phyloP scores from a whole-genome alignment of 2,113 vertebrate species.

The Illadopsis cleaveri region DNA sequence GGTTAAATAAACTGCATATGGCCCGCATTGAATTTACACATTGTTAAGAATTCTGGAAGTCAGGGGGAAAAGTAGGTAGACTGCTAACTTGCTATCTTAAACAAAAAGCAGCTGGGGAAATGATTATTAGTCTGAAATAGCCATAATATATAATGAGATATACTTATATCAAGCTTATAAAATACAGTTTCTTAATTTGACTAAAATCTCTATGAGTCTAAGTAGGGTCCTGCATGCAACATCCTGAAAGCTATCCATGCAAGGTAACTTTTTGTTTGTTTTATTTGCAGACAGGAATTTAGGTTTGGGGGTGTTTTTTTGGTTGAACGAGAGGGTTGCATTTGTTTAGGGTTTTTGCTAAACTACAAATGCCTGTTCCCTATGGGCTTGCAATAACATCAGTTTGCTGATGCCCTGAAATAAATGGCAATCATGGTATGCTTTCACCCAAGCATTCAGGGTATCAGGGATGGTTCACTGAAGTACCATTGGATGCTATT shows the following conservation, averaged over 20 bases:
- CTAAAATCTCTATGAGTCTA: neutral
- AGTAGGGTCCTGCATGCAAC: neutral
- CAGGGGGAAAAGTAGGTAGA: constrained; percentile 15
- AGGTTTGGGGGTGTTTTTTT: neutral
- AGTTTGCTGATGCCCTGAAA: constrained; percentile 25
- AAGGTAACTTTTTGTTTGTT: neutral
- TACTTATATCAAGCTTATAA: neutral
- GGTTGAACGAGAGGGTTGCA: rapidly evolving
- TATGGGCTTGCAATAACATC: constrained; percentile 1
- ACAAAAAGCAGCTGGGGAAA: constrained; percentile 16
- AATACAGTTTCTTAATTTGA: neutral
- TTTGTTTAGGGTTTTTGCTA: constrained; percentile 5
- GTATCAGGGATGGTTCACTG: constrained; percentile 46
- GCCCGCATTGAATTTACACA: constrained; percentile 44
- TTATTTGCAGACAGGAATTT: neutral
- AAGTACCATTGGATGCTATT: constrained; percentile 59
- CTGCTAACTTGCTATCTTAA: constrained; percentile 47
- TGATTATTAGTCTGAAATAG: neutral
- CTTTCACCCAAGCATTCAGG: constrained; percentile 49
- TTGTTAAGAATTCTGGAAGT: constrained; percentile 54
- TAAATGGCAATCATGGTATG: neutral
- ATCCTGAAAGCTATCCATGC: neutral
- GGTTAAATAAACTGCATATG: constrained; percentile 62
- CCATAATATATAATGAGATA: neutral
- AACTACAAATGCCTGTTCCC: neutral